Evolutionary conservation across 2,888 invertebrate genomes (phyloP).

Genomic region (Philaethria dido): DNA sequence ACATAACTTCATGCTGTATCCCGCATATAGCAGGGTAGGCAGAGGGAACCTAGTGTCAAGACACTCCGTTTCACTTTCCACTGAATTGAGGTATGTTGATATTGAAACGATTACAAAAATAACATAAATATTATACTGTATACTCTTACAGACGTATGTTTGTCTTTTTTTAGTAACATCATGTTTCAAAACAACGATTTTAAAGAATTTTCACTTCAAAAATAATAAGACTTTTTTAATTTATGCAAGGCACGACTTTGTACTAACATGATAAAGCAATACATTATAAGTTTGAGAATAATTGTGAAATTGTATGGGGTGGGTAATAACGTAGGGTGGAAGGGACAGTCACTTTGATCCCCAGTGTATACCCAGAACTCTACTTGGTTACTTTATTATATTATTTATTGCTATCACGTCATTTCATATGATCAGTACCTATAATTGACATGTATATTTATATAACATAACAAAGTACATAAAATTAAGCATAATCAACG

Average conservation of each 20-base stretch:
- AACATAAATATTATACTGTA: too few species aligned
- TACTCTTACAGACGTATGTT: too few species aligned
- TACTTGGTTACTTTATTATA: slow-evolving; percentile 5
- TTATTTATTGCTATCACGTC: not conserved
- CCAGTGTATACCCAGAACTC: slow-evolving; percentile 5
- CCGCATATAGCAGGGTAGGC: too few species aligned
- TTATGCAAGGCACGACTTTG: not conserved
- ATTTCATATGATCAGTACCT: not conserved
- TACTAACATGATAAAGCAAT: slow-evolving; percentile 4
- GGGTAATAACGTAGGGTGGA: slow-evolving; percentile 16
- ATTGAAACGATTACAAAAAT: too few species aligned
- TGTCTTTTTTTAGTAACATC: too few species aligned
- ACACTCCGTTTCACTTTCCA: too few species aligned
- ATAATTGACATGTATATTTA: not conserved
- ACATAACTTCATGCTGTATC: too few species aligned
- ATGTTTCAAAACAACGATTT: too few species aligned
- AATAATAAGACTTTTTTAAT: not conserved
- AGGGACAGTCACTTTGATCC: slow-evolving; percentile 15
- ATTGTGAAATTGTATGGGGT: slow-evolving; percentile 15
- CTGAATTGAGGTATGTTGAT: too few species aligned
- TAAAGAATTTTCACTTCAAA: too few species aligned
- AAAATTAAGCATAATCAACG: not conserved
- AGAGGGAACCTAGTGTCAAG: too few species aligned
- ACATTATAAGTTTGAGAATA: slow-evolving; percentile 15
- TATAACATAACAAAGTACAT: not conserved